Conservation (phyloP, 1,140 invertebrate species). For the Neodiprion pinetum region DNA sequence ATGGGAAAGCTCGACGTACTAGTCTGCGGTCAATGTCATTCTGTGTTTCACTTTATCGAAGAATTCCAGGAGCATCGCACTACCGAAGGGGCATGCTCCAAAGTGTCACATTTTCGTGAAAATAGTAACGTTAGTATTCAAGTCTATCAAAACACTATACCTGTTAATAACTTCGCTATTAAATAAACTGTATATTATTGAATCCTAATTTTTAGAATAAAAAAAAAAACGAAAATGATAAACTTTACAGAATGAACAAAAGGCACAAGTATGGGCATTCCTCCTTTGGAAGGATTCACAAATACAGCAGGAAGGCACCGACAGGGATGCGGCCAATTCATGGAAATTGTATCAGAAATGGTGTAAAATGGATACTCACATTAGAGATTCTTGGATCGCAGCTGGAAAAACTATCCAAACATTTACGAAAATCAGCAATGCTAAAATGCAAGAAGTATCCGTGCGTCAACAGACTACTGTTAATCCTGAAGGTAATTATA, state of each 20-base stretch:
- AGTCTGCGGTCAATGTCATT: conserved; percentile 81
- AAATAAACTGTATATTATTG: too few relatives aligned
- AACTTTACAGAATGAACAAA: conserved; percentile 70
- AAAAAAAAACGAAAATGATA: too few relatives aligned
- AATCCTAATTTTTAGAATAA: too few relatives aligned
- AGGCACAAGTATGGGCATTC: conserved; percentile 85
- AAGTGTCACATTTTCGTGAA: conserved; percentile 55
- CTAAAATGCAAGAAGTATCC: conserved; percentile 58
- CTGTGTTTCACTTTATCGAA: conserved; percentile 79
- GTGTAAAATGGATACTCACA: conserved; percentile 76
- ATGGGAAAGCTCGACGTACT: conserved; percentile 77
- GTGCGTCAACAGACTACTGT: background rate
- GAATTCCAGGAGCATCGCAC: conserved; percentile 73
- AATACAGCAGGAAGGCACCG: conserved; percentile 64
- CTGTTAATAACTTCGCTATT: too few relatives aligned
- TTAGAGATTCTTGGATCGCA: conserved; percentile 77
- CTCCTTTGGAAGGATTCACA: conserved; percentile 80
- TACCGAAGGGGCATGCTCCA: conserved; percentile 54
- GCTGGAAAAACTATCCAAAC: conserved; percentile 79
- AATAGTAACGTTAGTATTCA: conserved; percentile 51
- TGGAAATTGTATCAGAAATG: conserved; percentile 84
- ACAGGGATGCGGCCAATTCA: conserved; percentile 64
- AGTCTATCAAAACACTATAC: too few relatives aligned
- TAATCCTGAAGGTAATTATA: conserved; percentile 39
- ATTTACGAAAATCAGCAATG: conserved; percentile 65